Conservation (phyloP, 2,113 vertebrate species). For the Phaethornis superciliosus region DNA sequence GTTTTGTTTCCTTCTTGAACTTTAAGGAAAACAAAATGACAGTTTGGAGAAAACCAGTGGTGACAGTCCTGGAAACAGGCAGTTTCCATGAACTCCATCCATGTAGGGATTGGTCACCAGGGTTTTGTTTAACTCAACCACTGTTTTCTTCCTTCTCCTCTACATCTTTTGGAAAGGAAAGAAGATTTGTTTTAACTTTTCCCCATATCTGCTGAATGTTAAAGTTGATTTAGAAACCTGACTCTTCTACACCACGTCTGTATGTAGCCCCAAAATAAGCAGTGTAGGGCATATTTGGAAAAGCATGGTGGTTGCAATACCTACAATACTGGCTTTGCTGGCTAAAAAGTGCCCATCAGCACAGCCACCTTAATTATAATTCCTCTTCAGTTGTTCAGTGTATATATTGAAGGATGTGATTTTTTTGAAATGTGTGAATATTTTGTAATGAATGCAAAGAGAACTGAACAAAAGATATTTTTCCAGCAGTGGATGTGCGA, state of each 20-base stretch:
- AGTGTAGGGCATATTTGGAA: background rate
- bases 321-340: background rate
- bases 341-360: background rate
- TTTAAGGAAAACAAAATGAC: background rate
- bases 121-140: background rate
- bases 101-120: background rate
- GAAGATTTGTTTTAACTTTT: background rate
- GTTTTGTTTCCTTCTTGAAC: background rate
- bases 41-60: background rate
- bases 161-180: background rate
- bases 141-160: background rate
- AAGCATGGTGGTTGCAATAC: background rate
- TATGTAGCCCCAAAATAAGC: background rate
- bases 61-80: background rate
- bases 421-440: background rate
- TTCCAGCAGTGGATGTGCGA: background rate
- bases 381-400: background rate
- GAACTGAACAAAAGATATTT: background rate
- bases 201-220: background rate
- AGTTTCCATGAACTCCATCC: background rate
- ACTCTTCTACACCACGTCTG: background rate
- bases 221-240: background rate
- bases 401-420: background rate
- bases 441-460: background rate
- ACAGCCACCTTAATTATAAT: background rate